A percentile compares a stretch with the other conserved stretches of the same genome.
Evolutionary conservation across 2,797 vertebrate species (phyloP).

Genomic region (Halcyon smyrnensis): DNA sequence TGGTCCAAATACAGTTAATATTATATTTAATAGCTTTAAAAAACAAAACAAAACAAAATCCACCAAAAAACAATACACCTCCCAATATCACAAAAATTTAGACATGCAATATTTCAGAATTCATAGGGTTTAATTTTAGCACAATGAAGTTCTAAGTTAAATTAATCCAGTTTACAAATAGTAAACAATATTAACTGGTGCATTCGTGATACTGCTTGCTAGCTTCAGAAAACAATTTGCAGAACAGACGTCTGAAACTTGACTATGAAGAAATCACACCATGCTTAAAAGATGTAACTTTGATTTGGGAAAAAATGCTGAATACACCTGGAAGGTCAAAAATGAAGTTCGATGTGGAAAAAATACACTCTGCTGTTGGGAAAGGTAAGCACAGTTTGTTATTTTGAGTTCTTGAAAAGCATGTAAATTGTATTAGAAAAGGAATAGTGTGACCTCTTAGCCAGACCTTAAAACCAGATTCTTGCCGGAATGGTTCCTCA

Average conservation of each 20-base stretch:
- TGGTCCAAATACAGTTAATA: background rate
- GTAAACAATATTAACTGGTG: background rate
- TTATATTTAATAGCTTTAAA: background rate
- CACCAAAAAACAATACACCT: background rate
- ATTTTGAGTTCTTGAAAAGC: background rate
- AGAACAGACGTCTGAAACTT: conserved; percentile 93
- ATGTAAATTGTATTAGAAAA: background rate
- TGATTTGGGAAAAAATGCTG: conserved; percentile 96
- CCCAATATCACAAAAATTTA: background rate
- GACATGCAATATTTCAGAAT: background rate
- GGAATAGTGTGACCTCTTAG: background rate
- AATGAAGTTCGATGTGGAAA: conserved; percentile 90
- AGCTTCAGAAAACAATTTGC: conserved; percentile 93
- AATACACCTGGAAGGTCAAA: conserved; percentile 87
- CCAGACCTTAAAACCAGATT: background rate
- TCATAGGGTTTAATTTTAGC: background rate
- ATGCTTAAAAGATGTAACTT: conserved; percentile 93
- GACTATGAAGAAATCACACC: conserved; percentile 98
- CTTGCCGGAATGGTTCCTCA: background rate
- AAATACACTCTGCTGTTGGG: conserved; percentile 88
- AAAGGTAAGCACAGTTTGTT: conserved; percentile 82
- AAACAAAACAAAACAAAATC: background rate
- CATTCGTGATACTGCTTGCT: background rate
- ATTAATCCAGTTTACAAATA: background rate
- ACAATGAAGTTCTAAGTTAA: background rate